These are phyloP conservation scores for Cyclophora albipunctata DNA, from an alignment of 2,888 invertebrate genomes.

Conservation along the genomic window DNA sequence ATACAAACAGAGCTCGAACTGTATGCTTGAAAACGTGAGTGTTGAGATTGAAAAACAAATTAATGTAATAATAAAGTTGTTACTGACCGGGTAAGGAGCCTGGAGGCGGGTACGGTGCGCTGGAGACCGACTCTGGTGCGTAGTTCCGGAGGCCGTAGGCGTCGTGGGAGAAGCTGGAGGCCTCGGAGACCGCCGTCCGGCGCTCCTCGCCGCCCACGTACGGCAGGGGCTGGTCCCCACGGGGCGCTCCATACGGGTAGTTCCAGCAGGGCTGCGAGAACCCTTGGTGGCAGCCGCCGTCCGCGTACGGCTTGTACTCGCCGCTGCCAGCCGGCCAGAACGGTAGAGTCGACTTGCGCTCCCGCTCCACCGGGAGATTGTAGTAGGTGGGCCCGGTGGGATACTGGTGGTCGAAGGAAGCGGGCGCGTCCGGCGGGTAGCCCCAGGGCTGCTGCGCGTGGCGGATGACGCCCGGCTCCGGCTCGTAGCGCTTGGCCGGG, in stretches of 20 bases:
- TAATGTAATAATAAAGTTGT: conserved; percentile 24
- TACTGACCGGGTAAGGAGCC: conserved; percentile 78
- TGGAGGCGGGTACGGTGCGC: conserved; percentile 86
- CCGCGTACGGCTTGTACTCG: conserved; percentile 78
- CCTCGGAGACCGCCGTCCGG: conserved; percentile 78
- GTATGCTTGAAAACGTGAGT: conserved; percentile 52
- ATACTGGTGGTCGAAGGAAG: conserved; percentile 81
- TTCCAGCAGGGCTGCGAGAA: conserved; percentile 85
- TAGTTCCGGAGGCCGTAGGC: conserved; percentile 85
- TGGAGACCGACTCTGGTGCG: conserved; percentile 82
- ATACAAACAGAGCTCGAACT: conserved; percentile 56
- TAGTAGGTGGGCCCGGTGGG: conserved; percentile 82
- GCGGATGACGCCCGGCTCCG: conserved; percentile 83
- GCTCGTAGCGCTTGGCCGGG: conserved; percentile 87
- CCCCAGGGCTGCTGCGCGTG: conserved; percentile 86
- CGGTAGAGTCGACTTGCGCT: conserved; percentile 78
- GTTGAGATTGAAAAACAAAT: conserved; percentile 32
- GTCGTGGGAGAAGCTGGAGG: conserved; percentile 82
- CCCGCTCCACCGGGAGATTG: conserved; percentile 80
- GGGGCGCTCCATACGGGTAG: conserved; percentile 78
- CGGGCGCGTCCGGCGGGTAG: conserved; percentile 81
- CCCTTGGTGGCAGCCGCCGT: conserved; percentile 79
- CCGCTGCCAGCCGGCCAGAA: conserved; percentile 81
- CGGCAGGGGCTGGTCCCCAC: conserved; percentile 80
- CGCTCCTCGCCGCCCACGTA: conserved; percentile 84